A percentile compares a stretch with the other conserved stretches of the same genome.
These are phyloP conservation scores for Ennomos erosarius DNA, from an alignment of 2,888 invertebrate genomes.

Conservation along the genomic window DNA sequence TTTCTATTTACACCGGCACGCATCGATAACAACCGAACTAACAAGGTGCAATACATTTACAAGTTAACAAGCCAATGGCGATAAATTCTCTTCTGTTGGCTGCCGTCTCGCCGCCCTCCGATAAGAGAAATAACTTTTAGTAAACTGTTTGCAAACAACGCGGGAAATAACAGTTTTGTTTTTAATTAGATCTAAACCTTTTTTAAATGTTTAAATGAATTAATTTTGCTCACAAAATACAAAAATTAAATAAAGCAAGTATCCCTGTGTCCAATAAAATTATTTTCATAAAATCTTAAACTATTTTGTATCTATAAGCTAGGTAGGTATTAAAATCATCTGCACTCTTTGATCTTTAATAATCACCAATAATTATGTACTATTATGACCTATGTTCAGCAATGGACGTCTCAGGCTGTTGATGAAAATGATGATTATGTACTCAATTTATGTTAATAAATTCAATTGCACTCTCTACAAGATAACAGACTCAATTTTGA, in stretches of 20 bases:
- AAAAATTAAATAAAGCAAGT: neutral
- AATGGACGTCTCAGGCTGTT: no score
- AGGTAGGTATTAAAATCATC: no score
- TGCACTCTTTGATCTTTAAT: no score
- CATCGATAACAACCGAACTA: conserved; percentile 55
- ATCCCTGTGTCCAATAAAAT: no score
- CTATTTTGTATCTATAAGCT: no score
- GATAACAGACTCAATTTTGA: neutral
- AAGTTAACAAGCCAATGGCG: conserved; percentile 66
- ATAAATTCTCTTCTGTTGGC: conserved; percentile 63
- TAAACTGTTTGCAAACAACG: conserved; percentile 40
- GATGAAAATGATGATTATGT: no score
- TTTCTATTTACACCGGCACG: conserved; percentile 21
- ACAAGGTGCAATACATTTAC: conserved; percentile 70
- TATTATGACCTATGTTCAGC: no score
- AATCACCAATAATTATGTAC: no score
- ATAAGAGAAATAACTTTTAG: conserved; percentile 57
- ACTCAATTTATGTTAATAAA: no score
- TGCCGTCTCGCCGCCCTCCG: conserved; percentile 37
- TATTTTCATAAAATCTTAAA: no score
- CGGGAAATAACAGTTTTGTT: conserved; percentile 5
- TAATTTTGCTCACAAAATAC: neutral
- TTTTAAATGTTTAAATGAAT: neutral
- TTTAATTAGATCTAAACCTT: no score
- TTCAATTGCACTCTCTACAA: no score